A percentile compares a stretch with the other conserved stretches of the same genome.
phyloP scores from a whole-genome alignment of 2,797 vertebrate species.

The Notoglanidium macrostoma region DNA sequence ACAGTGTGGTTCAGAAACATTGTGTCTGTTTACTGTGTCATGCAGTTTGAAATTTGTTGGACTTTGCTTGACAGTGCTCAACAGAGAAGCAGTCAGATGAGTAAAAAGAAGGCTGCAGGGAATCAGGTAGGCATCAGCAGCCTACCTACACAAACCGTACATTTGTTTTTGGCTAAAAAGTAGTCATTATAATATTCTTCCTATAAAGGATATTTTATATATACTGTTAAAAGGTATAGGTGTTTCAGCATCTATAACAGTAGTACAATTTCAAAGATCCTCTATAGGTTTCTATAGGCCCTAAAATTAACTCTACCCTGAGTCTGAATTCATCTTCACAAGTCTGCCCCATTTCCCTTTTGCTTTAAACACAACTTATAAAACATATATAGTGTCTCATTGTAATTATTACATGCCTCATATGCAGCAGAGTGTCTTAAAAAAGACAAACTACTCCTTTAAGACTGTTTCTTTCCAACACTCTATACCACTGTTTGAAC shows the following conservation, averaged over 20 bases:
- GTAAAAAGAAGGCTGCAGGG: conserved; percentile 89
- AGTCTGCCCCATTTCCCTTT: neutral
- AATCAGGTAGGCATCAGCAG: conserved; percentile 82
- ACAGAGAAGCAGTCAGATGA: conserved; percentile 92
- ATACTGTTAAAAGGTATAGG: neutral
- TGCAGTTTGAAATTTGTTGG: neutral
- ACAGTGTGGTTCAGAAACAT: neutral
- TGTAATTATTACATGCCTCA: neutral
- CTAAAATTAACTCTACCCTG: neutral
- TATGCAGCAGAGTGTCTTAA: neutral
- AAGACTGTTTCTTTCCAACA: neutral
- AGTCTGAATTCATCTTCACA: neutral
- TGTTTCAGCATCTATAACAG: neutral
- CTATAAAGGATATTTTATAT: neutral
- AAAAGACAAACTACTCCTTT: neutral
- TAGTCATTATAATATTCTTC: neutral
- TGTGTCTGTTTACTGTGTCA: neutral
- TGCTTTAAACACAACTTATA: neutral
- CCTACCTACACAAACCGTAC: neutral
- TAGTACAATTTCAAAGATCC: neutral
- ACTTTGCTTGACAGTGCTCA: conserved; percentile 63
- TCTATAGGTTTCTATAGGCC: neutral
- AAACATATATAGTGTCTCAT: neutral
- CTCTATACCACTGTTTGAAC: neutral
- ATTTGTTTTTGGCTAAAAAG: neutral